A percentile compares a stretch with the other conserved stretches of the same genome.
Evolutionary conservation across 2,888 invertebrate species (phyloP).

Genomic region (Apotomis betuletana): DNA sequence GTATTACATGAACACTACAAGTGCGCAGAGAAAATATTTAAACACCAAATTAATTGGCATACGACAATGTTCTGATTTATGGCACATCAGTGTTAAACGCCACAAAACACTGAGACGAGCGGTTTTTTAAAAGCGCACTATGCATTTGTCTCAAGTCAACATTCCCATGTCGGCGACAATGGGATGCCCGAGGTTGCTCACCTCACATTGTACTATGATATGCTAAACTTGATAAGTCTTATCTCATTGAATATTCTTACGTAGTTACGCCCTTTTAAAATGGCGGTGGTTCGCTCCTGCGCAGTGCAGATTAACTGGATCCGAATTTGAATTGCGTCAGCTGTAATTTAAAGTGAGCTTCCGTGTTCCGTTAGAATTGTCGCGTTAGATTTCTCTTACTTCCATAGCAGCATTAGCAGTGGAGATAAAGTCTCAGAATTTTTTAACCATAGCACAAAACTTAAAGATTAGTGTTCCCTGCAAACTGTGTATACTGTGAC

Average conservation of each 20-base stretch:
- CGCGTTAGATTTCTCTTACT: constrained; percentile 1
- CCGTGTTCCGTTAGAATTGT: constrained; percentile 24
- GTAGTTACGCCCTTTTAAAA: not conserved
- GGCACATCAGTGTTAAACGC: constrained; percentile 23
- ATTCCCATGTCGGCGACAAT: constrained; percentile 60
- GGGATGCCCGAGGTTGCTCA: constrained; percentile 75
- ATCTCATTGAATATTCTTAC: constrained; percentile 6
- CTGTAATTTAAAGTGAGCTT: constrained; percentile 17
- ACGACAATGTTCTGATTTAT: constrained; percentile 26
- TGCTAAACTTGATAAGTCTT: constrained; percentile 21
- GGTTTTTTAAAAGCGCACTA: constrained; percentile 30
- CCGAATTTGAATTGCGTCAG: constrained; percentile 27
- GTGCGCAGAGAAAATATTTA: not conserved
- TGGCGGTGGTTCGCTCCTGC: not conserved
- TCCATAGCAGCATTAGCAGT: not conserved
- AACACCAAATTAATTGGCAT: not conserved
- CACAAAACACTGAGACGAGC: constrained; percentile 23
- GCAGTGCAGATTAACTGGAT: constrained; percentile 30
- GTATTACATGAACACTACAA: too few species aligned
- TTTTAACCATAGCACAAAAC: too few species aligned
- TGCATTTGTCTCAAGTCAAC: constrained; percentile 37
- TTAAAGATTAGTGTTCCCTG: too few species aligned
- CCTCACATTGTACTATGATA: constrained; percentile 55
- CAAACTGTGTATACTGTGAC: too few species aligned
- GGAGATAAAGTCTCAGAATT: too few species aligned